Conservation (phyloP, 1,140 invertebrate species). For the Meteorus sp. region DNA sequence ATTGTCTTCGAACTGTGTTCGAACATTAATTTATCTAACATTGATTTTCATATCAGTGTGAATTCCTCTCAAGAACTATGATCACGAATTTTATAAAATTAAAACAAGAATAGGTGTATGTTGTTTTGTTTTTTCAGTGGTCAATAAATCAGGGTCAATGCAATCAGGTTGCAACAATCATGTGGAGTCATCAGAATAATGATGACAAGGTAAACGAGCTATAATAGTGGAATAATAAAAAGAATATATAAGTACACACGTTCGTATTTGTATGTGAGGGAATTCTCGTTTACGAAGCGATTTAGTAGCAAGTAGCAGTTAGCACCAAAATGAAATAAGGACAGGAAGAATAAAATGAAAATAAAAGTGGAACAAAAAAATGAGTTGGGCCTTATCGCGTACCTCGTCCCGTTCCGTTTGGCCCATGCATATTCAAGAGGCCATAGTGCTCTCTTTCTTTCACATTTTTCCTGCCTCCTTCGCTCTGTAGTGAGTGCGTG, state of each 20-base stretch:
- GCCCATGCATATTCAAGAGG: conserved; percentile 56
- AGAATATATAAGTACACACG: too few relatives aligned
- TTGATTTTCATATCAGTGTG: too few relatives aligned
- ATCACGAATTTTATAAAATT: background rate
- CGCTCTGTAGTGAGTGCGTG: conserved; percentile 11
- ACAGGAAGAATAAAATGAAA: conserved; percentile 30
- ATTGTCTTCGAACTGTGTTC: too few relatives aligned
- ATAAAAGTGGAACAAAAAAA: conserved; percentile 28
- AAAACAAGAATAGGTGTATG: too few relatives aligned
- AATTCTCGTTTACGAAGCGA: background rate
- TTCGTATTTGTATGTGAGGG: background rate
- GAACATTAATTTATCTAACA: too few relatives aligned
- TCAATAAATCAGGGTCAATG: background rate
- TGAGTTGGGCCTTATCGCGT: conserved; percentile 32
- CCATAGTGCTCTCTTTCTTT: conserved; percentile 34
- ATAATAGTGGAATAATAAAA: too few relatives aligned
- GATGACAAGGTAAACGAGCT: background rate
- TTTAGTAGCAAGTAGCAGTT: conserved; percentile 42
- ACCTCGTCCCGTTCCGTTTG: conserved; percentile 47
- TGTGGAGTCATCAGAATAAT: background rate
- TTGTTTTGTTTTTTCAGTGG: background rate
- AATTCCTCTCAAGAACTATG: background rate
- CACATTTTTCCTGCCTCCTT: conserved; percentile 28
- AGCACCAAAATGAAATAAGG: conserved; percentile 55
- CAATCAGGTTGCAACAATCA: background rate